Evolutionary conservation across 2,113 vertebrate species (phyloP), one percentile per base, ranked within the genome.

Genomic region (Ptilorrhoa leucosticta): DNA sequence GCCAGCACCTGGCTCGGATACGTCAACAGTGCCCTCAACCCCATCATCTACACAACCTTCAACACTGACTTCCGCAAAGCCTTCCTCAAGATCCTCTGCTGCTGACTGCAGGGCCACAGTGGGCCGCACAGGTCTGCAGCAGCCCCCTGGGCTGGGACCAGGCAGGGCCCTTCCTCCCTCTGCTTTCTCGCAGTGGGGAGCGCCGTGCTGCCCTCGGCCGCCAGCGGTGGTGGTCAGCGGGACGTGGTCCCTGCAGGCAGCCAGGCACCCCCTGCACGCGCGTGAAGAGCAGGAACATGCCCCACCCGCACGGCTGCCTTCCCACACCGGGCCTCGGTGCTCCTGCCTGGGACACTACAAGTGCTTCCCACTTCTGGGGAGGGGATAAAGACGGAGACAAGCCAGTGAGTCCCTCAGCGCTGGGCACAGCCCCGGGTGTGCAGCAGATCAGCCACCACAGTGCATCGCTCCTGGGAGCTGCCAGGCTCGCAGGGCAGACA

Each of bases 1-100:
- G 98, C 98, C 89, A 99, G 99, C 75, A 99, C 98, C 13, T 99
- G 99, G 99, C 98, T 99, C 31, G 99, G 99, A 26, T 99, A 99
- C 0, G 97, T 99, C 93, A 99, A 99, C 98, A 99, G 99, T 0
- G 99, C 99, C 77, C 98, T 99, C 87, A 99, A 99, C 95, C 99
- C 99, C 1, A 96, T 99, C 95, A 99, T 99, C 97, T 99, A 99
- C 93, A 99, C 99, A 47, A 99, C 98, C 79, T 99, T 99, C 98
- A 99, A 99, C 96, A 97, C 98, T 0, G 99, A 99, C 95, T 99
- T 99, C 97, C 98, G 99, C 61, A 98, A 98, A 97, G 99, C 99
- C 78, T 99, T 99, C 97, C 98, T 99, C 97, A 99, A 99, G 98
- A 98, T 99, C 96, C 97, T 99, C 79, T 99, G 98, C 95, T 99